These are phyloP conservation scores for Spea hammondii DNA, from an alignment of 2,797 vertebrate species.

Conservation along the genomic window DNA sequence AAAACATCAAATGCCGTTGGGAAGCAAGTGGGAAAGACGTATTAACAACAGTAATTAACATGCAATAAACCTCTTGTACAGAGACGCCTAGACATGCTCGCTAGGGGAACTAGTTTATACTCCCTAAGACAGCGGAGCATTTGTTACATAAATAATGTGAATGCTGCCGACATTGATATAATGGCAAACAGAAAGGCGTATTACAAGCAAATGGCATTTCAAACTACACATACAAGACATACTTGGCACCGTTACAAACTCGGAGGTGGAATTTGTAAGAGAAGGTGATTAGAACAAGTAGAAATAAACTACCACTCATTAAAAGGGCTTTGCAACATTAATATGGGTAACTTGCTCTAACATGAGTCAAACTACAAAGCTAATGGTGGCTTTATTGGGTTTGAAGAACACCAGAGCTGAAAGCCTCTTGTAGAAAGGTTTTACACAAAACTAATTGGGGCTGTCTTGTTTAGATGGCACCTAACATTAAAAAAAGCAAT, in stretches of 20 bases:
- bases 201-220: conserved; percentile 47
- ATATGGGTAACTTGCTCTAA: conserved; percentile 23
- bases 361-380: conserved; percentile 40
- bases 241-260: conserved; percentile 44
- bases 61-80: conserved; percentile 43
- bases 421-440: neutral
- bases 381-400: conserved; percentile 1
- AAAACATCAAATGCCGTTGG: conserved; percentile 4
- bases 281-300: conserved; percentile 42
- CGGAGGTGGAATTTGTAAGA: conserved; percentile 41
- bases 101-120: conserved; percentile 38
- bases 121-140: conserved; percentile 34
- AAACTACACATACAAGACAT: conserved; percentile 35
- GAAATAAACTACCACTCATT: conserved; percentile 47
- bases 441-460: neutral
- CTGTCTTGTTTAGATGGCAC: neutral
- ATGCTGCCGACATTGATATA: conserved; percentile 45
- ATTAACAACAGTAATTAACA: conserved; percentile 49
- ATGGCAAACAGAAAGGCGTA: conserved; percentile 47
- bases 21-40: conserved; percentile 36
- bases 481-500: no score
- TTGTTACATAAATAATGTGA: conserved; percentile 50
- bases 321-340: conserved; percentile 41
- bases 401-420: conserved; percentile 18
- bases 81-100: conserved; percentile 21